Evolutionary conservation across 2,888 invertebrate genomes (phyloP), one percentile per base, ranked within the genome.

Genomic region (Protophormia terraenovae): DNA sequence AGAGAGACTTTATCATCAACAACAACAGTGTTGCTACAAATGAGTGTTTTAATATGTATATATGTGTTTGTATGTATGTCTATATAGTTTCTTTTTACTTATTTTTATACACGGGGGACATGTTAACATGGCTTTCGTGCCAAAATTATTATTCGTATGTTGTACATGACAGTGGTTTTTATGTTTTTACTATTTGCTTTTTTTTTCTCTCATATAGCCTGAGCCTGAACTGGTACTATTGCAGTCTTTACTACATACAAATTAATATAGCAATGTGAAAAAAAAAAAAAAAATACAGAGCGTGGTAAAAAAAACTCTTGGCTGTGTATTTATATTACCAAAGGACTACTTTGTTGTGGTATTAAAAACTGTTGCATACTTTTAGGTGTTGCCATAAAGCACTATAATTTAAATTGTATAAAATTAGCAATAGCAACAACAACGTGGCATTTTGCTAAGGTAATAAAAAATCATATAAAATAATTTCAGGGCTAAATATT

Each of bases 41-140:
- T 80, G 73, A 64, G 69, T 83, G 62, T 27, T 82, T 55, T 76
- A 55, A 77, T 75, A 55, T 67, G 50, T 24, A 14, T 47, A 41
- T 79, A 2, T 72, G 2, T 2, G 24, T 76, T 1, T 69, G 32
- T 80, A 14, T 72, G 41, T 62, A 32, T 27, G n/a, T 8, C 19
- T 66, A 41, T 38, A 66, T 62, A 75, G 66, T 62, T 24, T 82
- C 76, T 41, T 53, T 67, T 77, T 22, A 55, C 35, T 69, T 47
- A 73, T 78, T 62, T 80, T 78, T 73, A 87, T 88, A 88, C 87
- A 88, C 90, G 88, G 89, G 91, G 90, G 91, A 91, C 90, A 91
- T 91, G 91, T 91, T 91, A 91, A 91, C 91, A 91, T 90, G 91
- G 90, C 90, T 90, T 89, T 90, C 91, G 89, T 91, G 91, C 91